Percentiles rank a stretch among this genome's conserved stretches.
These are phyloP conservation scores for Rhizomys pruinosus DNA, from an alignment of 2,113 vertebrate genomes.

Conservation along the genomic window DNA sequence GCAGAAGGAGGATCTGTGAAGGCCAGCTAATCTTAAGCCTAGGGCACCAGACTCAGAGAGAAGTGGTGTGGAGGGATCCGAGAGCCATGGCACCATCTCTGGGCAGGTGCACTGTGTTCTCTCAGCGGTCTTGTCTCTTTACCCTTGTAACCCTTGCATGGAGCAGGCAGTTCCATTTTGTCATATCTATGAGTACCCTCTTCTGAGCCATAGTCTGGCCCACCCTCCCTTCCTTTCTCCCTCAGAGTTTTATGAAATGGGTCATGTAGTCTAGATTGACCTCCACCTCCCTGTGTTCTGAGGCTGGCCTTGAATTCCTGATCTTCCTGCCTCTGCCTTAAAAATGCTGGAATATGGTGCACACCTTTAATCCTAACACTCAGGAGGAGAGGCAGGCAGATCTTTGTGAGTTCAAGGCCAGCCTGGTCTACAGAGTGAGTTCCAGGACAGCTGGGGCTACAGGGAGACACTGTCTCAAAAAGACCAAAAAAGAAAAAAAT, in stretches of 20 bases:
- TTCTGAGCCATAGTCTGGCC: not conserved
- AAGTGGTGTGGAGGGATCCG: not conserved
- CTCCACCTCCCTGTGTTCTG: not conserved
- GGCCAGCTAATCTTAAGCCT: not conserved
- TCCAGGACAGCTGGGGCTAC: no score
- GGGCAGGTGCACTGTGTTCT: not conserved
- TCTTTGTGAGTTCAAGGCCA: no score
- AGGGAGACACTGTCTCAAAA: no score
- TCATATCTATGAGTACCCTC: not conserved
- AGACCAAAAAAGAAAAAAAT: no score
- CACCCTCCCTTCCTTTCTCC: not conserved
- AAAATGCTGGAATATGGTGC: not conserved
- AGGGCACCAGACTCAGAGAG: not conserved
- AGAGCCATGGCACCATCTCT: no score
- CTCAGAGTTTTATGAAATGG: not conserved
- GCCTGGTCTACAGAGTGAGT: no score
- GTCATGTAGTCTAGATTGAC: not conserved
- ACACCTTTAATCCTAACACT: no score
- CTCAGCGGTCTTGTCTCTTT: not conserved
- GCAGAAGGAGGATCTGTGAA: not conserved
- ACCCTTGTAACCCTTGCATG: not conserved
- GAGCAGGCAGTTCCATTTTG: fast-evolving
- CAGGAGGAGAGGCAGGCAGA: no score
- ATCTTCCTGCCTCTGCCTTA: not conserved
- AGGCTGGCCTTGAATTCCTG: not conserved